These are phyloP conservation scores for Thomomys bottae DNA, from an alignment of 2,113 vertebrate genomes.

Conservation along the genomic window DNA sequence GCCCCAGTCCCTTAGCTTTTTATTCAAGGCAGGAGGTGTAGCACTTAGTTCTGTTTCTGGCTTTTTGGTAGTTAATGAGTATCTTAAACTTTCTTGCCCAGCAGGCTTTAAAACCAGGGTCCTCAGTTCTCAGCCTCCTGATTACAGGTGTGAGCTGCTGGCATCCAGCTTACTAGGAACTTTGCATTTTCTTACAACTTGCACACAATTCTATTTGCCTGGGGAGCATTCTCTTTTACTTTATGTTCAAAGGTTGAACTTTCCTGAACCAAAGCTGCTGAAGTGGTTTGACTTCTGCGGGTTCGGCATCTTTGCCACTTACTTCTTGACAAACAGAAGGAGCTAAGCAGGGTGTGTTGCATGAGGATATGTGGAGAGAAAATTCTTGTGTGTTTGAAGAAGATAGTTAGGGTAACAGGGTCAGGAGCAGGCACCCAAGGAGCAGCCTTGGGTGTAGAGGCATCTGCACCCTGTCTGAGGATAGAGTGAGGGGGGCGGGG, in stretches of 20 bases:
- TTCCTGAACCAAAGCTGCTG: background rate
- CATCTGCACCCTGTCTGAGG: background rate
- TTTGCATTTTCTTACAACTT: background rate
- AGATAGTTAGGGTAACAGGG: background rate
- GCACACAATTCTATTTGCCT: background rate
- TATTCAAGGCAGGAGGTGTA: too few species aligned
- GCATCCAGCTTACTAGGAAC: background rate
- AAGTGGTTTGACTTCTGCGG: background rate
- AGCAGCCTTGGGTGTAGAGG: background rate
- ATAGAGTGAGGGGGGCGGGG: too few species aligned
- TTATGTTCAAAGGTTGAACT: background rate
- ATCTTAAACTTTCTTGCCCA: too few species aligned
- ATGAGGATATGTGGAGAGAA: background rate
- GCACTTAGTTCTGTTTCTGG: too few species aligned
- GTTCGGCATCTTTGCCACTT: background rate
- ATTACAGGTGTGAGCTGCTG: too few species aligned
- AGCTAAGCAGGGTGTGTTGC: background rate
- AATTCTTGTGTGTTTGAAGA: background rate
- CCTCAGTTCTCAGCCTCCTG: too few species aligned
- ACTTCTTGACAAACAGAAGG: background rate
- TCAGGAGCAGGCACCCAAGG: background rate
- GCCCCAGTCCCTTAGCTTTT: too few species aligned
- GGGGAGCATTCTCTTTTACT: background rate
- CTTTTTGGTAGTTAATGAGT: too few species aligned
- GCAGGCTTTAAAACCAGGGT: too few species aligned